These are phyloP conservation scores for Nephila pilipes DNA, from an alignment of 1,140 invertebrate species.

Conservation along the genomic window DNA sequence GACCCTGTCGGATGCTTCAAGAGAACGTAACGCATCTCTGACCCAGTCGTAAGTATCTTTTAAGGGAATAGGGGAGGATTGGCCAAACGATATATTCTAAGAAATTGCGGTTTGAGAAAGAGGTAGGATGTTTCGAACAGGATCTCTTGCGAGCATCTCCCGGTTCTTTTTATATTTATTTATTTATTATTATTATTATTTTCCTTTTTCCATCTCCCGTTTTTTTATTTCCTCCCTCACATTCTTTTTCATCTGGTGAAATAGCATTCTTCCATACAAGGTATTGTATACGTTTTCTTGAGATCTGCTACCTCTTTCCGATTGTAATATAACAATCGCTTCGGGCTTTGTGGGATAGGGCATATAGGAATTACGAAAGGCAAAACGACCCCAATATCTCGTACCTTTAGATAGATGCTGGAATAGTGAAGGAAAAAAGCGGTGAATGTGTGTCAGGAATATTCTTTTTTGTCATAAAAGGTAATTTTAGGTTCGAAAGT, in stretches of 20 bases:
- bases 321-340: slow-evolving; percentile 28
- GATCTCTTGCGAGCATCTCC: background rate
- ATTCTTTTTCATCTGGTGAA: background rate
- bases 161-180: background rate
- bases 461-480: background rate
- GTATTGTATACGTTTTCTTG: slow-evolving; percentile 8
- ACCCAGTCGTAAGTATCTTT: slow-evolving; percentile 50
- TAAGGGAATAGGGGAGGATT: slow-evolving; percentile 6
- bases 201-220: background rate
- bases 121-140: slow-evolving; percentile 40
- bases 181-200: background rate
- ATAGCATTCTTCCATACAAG: background rate
- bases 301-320: background rate
- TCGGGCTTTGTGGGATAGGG: background rate
- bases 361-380: background rate
- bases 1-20: slow-evolving; percentile 14
- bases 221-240: background rate
- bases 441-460: background rate
- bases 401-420: background rate
- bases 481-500: background rate
- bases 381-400: background rate
- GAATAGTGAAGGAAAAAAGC: background rate
- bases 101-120: slow-evolving; percentile 37
- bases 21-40: slow-evolving; percentile 19
- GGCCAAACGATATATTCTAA: slow-evolving; percentile 38